Conservation (phyloP, 2,797 vertebrate genomes). For the Coccyzus lansbergi region DNA sequence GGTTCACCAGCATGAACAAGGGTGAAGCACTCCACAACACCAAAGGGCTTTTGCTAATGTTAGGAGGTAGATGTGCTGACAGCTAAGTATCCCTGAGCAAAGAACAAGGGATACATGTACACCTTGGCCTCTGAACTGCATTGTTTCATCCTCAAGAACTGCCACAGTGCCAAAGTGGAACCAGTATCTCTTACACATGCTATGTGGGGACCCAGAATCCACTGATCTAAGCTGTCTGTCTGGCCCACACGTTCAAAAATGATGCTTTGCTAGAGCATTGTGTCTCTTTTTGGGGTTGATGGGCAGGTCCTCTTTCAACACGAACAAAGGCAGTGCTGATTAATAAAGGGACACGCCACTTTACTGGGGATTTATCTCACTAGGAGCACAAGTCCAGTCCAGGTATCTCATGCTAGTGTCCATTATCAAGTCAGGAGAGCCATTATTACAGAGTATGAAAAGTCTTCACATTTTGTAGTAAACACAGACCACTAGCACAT, state of each 20-base stretch:
- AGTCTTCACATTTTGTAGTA: background rate
- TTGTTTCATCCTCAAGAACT: background rate
- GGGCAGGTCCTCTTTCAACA: background rate
- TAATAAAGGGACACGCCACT: background rate
- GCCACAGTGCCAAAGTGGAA: background rate
- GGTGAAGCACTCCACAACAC: background rate
- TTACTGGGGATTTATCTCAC: background rate
- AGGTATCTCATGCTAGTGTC: background rate
- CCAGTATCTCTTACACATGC: accelerated
- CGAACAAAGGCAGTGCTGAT: background rate
- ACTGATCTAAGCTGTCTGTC: background rate
- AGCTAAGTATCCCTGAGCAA: background rate
- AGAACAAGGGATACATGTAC: accelerated
- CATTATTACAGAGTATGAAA: background rate
- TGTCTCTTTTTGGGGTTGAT: background rate
- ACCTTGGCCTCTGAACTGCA: background rate
- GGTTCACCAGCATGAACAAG: background rate
- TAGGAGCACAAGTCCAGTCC: background rate
- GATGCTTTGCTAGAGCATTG: background rate
- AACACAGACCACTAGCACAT: background rate
- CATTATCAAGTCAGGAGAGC: background rate
- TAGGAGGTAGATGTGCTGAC: background rate
- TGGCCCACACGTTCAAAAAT: background rate
- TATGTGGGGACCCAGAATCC: background rate
- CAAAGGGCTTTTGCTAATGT: background rate